A percentile compares a stretch with the other conserved stretches of the same genome.
Evolutionary conservation across 2,113 vertebrate genomes (phyloP).

Genomic region (Tonatia bakeri): DNA sequence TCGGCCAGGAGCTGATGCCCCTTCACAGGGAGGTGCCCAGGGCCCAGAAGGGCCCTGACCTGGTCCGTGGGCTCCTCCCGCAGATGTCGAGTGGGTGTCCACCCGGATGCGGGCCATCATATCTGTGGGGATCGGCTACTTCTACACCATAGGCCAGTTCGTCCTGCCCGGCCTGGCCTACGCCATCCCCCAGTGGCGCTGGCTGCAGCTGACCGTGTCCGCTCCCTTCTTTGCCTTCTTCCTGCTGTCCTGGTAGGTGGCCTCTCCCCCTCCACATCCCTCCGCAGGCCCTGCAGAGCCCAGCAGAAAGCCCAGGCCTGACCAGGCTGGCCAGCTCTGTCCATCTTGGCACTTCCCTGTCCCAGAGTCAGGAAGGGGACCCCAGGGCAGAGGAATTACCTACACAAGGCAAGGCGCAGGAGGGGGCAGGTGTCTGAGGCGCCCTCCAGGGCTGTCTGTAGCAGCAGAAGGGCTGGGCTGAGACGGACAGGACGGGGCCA

Average conservation of each 20-base stretch:
- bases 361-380: background rate
- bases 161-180: constrained; percentile 83
- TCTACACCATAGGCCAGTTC: constrained; percentile 86
- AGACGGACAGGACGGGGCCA: accelerated
- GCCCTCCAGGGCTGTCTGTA: accelerated
- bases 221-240: constrained; percentile 86
- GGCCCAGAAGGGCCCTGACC: background rate
- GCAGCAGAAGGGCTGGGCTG: background rate
- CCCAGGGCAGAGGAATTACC: background rate
- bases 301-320: background rate
- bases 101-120: constrained; percentile 81
- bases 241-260: constrained; percentile 84
- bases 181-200: constrained; percentile 85
- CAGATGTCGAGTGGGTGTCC: constrained; percentile 87
- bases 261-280: background rate
- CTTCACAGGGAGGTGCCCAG: background rate
- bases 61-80: background rate
- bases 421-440: too few species aligned
- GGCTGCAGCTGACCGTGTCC: constrained; percentile 85
- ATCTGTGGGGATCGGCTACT: constrained; percentile 81
- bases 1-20: background rate
- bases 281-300: background rate
- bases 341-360: background rate
- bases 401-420: background rate
- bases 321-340: background rate